Evolutionary conservation across 1,140 invertebrate genomes (phyloP), one percentile per base, ranked within the genome.

Genomic region (Polyergus mexicanus): DNA sequence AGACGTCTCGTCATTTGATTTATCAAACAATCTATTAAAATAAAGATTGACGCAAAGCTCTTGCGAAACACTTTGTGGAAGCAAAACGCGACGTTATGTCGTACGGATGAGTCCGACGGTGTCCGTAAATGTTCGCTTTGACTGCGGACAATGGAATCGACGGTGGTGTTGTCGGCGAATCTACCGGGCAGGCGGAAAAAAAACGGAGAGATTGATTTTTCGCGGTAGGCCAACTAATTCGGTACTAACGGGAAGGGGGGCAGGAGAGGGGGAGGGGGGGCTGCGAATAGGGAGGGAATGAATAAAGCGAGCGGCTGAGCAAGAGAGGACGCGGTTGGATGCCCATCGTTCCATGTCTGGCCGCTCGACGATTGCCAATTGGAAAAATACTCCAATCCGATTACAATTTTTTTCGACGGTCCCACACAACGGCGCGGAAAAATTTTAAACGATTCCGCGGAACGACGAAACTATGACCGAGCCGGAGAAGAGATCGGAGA

Each of bases 161-260:
- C 89, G 87, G 89, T 85, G 83, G 74, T 85, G 88, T 81, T 83
- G 78, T 83, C 78, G 78, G 16, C 78, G 83, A 89, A 86, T 71
- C 83, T 69, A 88, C 44, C 65, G 51, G 65, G 83, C 62, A 71
- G 66, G 86, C 89, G 86, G 90, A 87, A 86, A 88, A 88, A 90
- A 87, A 89, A 80, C 76, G 90, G 83, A 81, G 86, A 92, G 91
- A 94, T 94, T 94, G 93, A 93, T 94, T 93, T 94, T 94, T 93
- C 92, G 93, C 87, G 93, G 92, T 92, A 88, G 89, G 85, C 88
- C 92, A 89, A 87, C 87, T 93, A 93, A 93, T 93, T 93, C 91
- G 88, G 76, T 86, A 83, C 84, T 77, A 35, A 19, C 13, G 56
- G 56, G 32, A 32, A 19, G 54, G n/a, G 28, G 6, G 11, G 32